Conservation (phyloP, 2,888 invertebrate species). For the Thymelicus lineola region DNA sequence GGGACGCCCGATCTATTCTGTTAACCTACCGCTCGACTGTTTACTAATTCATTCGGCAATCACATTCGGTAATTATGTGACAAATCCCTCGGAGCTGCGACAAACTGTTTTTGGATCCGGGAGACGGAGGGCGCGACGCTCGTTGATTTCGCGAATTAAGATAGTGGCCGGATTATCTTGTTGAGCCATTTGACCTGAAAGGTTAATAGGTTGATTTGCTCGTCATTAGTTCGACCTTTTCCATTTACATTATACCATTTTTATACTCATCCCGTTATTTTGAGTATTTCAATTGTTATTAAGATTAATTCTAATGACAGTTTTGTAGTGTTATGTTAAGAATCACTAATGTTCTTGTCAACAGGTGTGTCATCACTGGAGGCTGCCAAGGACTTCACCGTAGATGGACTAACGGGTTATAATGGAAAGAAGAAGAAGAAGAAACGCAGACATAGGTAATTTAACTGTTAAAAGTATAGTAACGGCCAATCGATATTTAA, state of each 20-base stretch:
- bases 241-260: neutral
- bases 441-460: slow-evolving; percentile 94
- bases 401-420: slow-evolving; percentile 92
- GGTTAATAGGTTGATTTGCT: slow-evolving; percentile 28
- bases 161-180: slow-evolving; percentile 39
- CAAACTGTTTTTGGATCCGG: slow-evolving; percentile 29
- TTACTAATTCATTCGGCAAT: slow-evolving; percentile 81
- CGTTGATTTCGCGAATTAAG: slow-evolving; percentile 35
- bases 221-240: neutral
- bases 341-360: slow-evolving; percentile 1
- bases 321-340: neutral
- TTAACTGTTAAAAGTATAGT: slow-evolving; percentile 39
- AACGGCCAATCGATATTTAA: too few relatives aligned
- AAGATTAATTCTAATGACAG: neutral
- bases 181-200: slow-evolving; percentile 31
- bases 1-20: slow-evolving; percentile 55
- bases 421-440: slow-evolving; percentile 98
- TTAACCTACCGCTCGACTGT: slow-evolving; percentile 63
- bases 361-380: slow-evolving; percentile 90
- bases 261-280: neutral
- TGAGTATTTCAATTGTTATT: neutral
- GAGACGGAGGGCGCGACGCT: slow-evolving; percentile 7
- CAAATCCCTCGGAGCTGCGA: slow-evolving; percentile 55
- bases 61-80: slow-evolving; percentile 79
- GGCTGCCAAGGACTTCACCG: slow-evolving; percentile 92